phyloP scores from a whole-genome alignment of 2,888 invertebrate species.

The Netelia inedita region DNA sequence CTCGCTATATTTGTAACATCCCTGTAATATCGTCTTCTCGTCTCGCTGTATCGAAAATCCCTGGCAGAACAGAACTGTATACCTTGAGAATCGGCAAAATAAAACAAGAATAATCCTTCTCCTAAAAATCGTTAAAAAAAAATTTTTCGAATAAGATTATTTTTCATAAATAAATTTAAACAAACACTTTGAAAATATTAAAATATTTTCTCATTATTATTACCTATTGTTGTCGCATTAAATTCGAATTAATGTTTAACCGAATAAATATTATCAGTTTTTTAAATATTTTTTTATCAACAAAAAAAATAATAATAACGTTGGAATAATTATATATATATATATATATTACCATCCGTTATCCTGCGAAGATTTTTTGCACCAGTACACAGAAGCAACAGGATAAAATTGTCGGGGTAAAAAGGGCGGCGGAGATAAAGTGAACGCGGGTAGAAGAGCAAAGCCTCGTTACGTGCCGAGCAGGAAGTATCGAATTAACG shows the following conservation, averaged over 20 bases:
- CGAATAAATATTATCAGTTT: too few relatives aligned
- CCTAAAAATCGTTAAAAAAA: neutral
- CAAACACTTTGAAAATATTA: too few relatives aligned
- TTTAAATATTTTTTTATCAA: too few relatives aligned
- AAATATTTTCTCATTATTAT: too few relatives aligned
- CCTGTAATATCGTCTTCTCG: constrained; percentile 30
- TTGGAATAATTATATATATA: neutral
- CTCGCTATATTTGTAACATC: constrained; percentile 18
- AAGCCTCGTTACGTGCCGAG: constrained; percentile 71
- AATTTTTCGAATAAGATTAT: neutral
- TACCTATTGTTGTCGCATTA: too few relatives aligned
- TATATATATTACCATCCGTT: neutral
- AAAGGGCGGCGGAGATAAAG: constrained; percentile 24
- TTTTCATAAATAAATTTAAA: too few relatives aligned
- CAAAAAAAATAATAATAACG: too few relatives aligned
- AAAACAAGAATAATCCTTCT: neutral
- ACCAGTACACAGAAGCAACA: constrained; percentile 16
- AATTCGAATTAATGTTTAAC: too few relatives aligned
- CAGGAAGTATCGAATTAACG: constrained; percentile 82
- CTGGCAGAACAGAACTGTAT: neutral
- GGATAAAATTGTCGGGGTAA: constrained; percentile 18
- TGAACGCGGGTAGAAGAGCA: constrained; percentile 40
- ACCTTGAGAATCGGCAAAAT: neutral
- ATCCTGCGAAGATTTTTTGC: constrained; percentile 1
- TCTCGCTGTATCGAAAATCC: constrained; percentile 25